A percentile compares a stretch with the other conserved stretches of the same genome.
Evolutionary conservation across 2,797 vertebrate species (phyloP).

Genomic region (Malacoraja senta): DNA sequence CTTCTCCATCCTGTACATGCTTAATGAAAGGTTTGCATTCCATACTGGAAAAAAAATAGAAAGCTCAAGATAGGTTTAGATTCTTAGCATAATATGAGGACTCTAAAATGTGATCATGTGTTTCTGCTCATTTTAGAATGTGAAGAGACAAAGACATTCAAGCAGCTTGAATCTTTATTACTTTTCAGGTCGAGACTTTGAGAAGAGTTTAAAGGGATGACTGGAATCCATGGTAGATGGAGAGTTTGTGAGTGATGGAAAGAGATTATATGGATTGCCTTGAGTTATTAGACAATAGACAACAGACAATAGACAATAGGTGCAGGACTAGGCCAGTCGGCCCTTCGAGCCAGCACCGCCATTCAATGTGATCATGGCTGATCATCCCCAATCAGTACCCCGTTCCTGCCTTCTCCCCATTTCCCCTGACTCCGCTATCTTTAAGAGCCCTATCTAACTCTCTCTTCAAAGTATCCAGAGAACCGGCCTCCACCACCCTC

Average conservation of each 20-base stretch:
- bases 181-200: not conserved
- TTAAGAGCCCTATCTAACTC: too few relatives aligned
- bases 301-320: too few relatives aligned
- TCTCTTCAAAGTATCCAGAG: too few relatives aligned
- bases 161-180: not conserved
- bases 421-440: too few relatives aligned
- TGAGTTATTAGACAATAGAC: too few relatives aligned
- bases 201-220: not conserved
- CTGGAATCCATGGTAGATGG: not conserved
- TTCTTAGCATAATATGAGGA: not conserved
- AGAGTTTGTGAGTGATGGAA: not conserved
- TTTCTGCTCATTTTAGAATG: not conserved
- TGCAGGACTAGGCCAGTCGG: too few relatives aligned
- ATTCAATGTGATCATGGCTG: too few relatives aligned
- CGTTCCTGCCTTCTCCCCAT: too few relatives aligned
- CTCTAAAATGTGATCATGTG: not conserved
- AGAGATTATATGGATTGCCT: not conserved
- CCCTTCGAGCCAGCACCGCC: too few relatives aligned
- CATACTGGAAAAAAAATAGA: not conserved
- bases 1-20: not conserved
- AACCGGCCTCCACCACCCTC: too few relatives aligned
- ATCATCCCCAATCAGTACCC: too few relatives aligned
- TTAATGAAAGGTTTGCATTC: not conserved
- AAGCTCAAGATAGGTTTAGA: not conserved
- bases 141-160: not conserved